Base-by-base conservation (phyloP, 2,797 vertebrate species). In the Esox masquinongy region DNA sequence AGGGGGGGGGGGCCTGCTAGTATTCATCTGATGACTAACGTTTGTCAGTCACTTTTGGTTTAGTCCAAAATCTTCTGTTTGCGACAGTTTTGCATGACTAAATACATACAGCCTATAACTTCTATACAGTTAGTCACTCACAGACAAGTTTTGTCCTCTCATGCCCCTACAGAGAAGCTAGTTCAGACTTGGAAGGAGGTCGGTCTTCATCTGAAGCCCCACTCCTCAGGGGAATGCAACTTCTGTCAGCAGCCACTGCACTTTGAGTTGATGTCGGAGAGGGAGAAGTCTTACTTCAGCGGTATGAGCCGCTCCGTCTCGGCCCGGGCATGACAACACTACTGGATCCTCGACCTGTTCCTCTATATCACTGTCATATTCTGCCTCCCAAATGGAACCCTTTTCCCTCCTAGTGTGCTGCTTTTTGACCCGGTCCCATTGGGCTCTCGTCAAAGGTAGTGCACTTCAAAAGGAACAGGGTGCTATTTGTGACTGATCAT, bases 241-340 rank as follows among this genome's bases (percentile, higher is more conserved):
- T 96, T 99, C 91, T 99, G 97, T 82, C 93, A 95, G 79, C 93
- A 95, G 89, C 98, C 98, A 0, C 91, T 99, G 24, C 97, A 99
- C 83, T 97, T 99, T 16, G 96, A 99, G 90, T 78, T 94, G 84
- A 98, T 99, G 97, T 97, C 95, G 12, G 97, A 98, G 64, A 80
- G 96, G 14, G 97, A 99, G 85, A 94, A 90, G 76, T 95, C 97
- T 51, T 99, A 96, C 89, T 99, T 99, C 92, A 95, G 85, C 0
- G 97, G 97, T 86, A 92, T 98, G 87, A 98, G 97, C 89, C 97
- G 96, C 82, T 85, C 94, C 0, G 91, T 98, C 22, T 98, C 95
- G 5, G 97, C 93, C 81, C 93, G 92, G 70, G 97, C 95, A 77
- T 99, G 92, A 96, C 83, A 92, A 96, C 84, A 81, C 78, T 78